Base-by-base conservation (phyloP, 2,113 vertebrate species). In the Catharus bicknelli region DNA sequence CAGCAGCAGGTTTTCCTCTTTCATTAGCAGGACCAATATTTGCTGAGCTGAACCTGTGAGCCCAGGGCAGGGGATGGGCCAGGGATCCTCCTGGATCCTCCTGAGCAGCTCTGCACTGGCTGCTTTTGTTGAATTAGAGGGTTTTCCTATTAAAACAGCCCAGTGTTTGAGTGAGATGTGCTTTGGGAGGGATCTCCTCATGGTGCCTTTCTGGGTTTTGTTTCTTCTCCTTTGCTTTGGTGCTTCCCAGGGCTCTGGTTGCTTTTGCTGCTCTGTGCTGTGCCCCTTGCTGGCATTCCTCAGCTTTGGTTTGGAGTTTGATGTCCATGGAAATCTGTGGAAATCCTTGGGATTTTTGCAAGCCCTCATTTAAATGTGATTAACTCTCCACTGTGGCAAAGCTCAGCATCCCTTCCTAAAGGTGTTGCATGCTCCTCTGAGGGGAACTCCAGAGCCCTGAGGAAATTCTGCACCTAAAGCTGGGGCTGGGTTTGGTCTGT, bases 41-140 rank as follows among this genome's bases (percentile, higher is more conserved):
- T 75, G 40, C 53, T 36, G 91, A 10, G 2, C 5, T 16, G 59
- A 40, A 1, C 3, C 83, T 5, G 5, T 16, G 63, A 11, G 19
- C 48, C 16, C 43, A 11, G 74, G 74, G 51, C 20, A 55, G 6
- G 84, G 42, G 27, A 8, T 0, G n/a, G 59, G 67, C 13, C 6
- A 5, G 36, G 67, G 48, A 38, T 38, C 38, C 38, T 38, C 38
- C 38, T 10, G 38, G 38, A 38, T 38, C 38, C 38, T 38, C 38
- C 38, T 38, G 38, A 40, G 40, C 11, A 40, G 50, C 42, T 81
- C 43, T 27, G 13, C 9, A 0, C 13, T 10, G 20, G 9, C 9
- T 6, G 3, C 21, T 38, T 11, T 12, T 1, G 1, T 30, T 30
- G 4, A 1, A 11, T 16, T 29, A 2, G 0, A 1, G 55, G 4